A percentile compares a stretch with the other conserved stretches of the same genome.
These are phyloP conservation scores for Python bivittatus DNA, from an alignment of 2,113 vertebrate genomes.

Conservation along the genomic window DNA sequence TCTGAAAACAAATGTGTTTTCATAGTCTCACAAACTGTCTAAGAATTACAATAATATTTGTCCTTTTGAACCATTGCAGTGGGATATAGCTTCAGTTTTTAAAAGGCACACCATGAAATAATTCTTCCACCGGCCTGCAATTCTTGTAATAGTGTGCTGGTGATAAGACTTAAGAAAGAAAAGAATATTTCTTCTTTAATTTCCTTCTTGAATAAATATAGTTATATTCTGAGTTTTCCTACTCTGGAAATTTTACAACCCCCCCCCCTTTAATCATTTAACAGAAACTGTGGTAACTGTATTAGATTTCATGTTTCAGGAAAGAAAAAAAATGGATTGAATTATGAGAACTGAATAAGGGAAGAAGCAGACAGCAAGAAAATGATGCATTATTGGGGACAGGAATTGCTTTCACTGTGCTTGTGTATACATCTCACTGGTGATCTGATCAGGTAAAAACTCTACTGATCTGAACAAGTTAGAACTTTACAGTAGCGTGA, in stretches of 20 bases:
- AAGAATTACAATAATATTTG: not conserved
- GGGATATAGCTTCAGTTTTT: not conserved
- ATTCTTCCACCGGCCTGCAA: not conserved
- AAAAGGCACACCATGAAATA: not conserved
- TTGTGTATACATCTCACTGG: slow-evolving; percentile 54
- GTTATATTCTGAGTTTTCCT: slow-evolving; percentile 28
- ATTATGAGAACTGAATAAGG: slow-evolving; percentile 37
- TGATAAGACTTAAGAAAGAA: not conserved
- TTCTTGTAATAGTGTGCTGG: not conserved
- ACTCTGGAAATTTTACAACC: slow-evolving; percentile 44
- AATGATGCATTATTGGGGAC: slow-evolving; percentile 38
- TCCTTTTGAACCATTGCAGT: not conserved
- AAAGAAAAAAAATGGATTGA: slow-evolving; percentile 33
- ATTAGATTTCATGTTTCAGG: slow-evolving; percentile 45
- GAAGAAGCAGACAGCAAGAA: slow-evolving; percentile 41
- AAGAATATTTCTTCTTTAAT: not conserved
- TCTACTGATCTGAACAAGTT: slow-evolving; percentile 61
- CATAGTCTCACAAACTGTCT: not conserved
- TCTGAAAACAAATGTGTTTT: not conserved
- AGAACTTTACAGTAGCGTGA: slow-evolving; percentile 34
- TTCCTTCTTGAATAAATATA: not conserved
- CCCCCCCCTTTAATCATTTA: slow-evolving; percentile 27
- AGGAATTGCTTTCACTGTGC: slow-evolving; percentile 53
- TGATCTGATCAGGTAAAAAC: slow-evolving; percentile 59
- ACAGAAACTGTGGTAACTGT: slow-evolving; percentile 20